Evolutionary conservation across 2,888 invertebrate species (phyloP).

Genomic region (Gnatocerus cornutus): DNA sequence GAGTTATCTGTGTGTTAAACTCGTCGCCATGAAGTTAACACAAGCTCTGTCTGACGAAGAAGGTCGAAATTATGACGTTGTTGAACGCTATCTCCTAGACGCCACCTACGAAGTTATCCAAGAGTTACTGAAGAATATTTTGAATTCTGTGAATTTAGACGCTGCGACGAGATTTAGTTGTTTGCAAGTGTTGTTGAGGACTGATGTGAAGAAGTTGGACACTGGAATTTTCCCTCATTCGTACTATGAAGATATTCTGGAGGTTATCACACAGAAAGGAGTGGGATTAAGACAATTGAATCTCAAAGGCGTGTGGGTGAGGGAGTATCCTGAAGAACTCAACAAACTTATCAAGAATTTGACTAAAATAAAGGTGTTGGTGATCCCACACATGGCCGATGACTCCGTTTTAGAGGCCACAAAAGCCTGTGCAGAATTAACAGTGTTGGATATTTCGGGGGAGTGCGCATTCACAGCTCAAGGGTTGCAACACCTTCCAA

Average conservation of each 20-base stretch:
- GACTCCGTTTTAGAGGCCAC: constrained; percentile 79
- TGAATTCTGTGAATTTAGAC: constrained; percentile 79
- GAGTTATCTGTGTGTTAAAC: constrained; percentile 76
- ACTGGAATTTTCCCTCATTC: constrained; percentile 82
- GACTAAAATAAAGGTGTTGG: constrained; percentile 75
- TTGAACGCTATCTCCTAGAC: constrained; percentile 63
- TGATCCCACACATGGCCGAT: constrained; percentile 82
- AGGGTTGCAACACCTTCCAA: constrained; percentile 76
- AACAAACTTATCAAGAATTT: constrained; percentile 76
- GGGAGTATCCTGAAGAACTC: constrained; percentile 78
- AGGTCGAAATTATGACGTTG: constrained; percentile 72
- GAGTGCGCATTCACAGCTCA: constrained; percentile 81
- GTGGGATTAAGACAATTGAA: constrained; percentile 77
- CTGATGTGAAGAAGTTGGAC: constrained; percentile 78
- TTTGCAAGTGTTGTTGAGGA: constrained; percentile 77
- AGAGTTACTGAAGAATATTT: constrained; percentile 78
- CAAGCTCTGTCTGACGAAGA: constrained; percentile 78
- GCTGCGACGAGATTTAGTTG: constrained; percentile 80
- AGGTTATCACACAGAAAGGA: constrained; percentile 78
- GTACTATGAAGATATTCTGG: constrained; percentile 81
- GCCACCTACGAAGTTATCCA: constrained; percentile 81
- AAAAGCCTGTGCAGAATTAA: constrained; percentile 74
- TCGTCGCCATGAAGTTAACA: constrained; percentile 77
- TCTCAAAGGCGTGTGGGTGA: constrained; percentile 83
- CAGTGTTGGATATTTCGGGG: constrained; percentile 80